Evolutionary conservation across 64 coral and sea anemone species (phyloP), one percentile per base, ranked within the genome.

Genomic region (Montipora cactus): DNA sequence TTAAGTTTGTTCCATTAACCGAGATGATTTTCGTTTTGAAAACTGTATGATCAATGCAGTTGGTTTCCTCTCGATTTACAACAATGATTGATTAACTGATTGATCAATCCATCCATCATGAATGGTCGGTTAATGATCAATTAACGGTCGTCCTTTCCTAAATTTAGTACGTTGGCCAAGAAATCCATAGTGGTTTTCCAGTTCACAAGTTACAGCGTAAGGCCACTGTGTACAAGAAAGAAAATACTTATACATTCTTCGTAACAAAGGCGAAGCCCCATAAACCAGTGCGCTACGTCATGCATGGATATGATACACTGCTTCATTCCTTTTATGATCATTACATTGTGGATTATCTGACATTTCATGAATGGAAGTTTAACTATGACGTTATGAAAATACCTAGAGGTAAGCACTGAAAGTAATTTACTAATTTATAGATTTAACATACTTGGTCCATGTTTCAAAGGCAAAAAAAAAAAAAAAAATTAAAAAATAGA

Each of bases 301-400:
- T 99, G 98, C 79, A 93, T 44, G 98, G 98, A 53, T 99, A 99
- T 81, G 98, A 99, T 49, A 93, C 91, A 5, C 78, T 99, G 52
- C 25, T 99, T 50, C 93, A 93, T 67, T 95, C 98, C 45, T 93
- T 91, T 44, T 99, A 99, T 19, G 98, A 99, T 71, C 95, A 99
- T 87, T 99, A 99, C 49, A 68, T 99, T 49, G 88, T 99, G 44
- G 98, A 99, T 59, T 99, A 99, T 67, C 70, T 96, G 68, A 87
- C 92, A 45, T 96, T 99, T 57, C 91, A 94, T 77, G 49, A 93
- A 46, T 99, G 98, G 98, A 89, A 94, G n/a, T 94, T 99, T 88
- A 68, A 99, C 62, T 94, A 89, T 37, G 80, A 92, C 1, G 68
- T 94, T 3, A 91, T 99, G 76, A 94, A 99, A 59, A 95, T 99